Evolutionary conservation across 2,113 vertebrate genomes (phyloP), one percentile per base, ranked within the genome.

Genomic region (Elanus axillaris): DNA sequence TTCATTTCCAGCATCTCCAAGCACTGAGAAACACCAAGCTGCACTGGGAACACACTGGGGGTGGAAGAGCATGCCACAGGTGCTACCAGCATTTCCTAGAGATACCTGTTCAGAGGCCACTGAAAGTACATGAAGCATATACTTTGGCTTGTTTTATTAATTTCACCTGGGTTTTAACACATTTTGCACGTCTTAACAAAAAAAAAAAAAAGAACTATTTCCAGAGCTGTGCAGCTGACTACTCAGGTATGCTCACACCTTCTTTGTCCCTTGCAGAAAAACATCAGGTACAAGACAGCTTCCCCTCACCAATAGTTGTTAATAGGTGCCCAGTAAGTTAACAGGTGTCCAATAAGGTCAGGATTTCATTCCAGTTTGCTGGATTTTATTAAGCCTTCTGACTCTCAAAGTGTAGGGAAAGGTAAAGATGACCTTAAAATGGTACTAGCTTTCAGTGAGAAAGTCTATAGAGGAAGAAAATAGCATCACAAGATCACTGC

Each of bases 281-380:
- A 15, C 7, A 29, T 6, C 9, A 26, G 16, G 27, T n/a, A 40
- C 7, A 23, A 72, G 55, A 26, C 4, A 47, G 26, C 11, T 59
- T 1, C 23, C 14, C 8, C 2, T 0, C 18, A 59, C 12, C 11
- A 31, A 3, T 0, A 48, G 4, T 1, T 62, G 29, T 10, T 36
- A 31, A 32, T 9, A 42, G 10, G 16, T 13, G 34, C 6, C 34
- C 42, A 52, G 29, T 26, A 22, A 38, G 36, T 47, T 58, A 47
- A 40, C 31, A 32, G 27, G 15, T 62, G 29, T 15, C 48, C 48
- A 47, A 23, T 5, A 43, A 59, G 67, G 40, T 25, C 47, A 62
- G 50, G 19, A 62, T 92, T 90, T 59, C 13, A 8, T 45, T 53
- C 23, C 50, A 48, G 21, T 36, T 56, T 32, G 14, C 22, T 5